A percentile compares a stretch with the other conserved stretches of the same genome.
Conservation (phyloP, 2,113 vertebrate genomes). For the Zootoca vivipara region DNA sequence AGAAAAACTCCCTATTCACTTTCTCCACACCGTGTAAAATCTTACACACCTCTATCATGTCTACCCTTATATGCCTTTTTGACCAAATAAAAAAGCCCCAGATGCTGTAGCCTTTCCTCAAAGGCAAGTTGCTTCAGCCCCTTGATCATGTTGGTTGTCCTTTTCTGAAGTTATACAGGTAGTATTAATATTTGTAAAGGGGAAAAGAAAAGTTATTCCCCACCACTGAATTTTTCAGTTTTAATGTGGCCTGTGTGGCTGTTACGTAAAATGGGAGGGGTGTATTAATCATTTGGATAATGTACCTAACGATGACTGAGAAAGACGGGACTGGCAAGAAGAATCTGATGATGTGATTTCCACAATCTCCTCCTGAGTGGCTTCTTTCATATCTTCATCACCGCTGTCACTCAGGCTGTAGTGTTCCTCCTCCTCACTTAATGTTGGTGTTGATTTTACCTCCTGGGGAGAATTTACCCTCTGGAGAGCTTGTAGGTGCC, state of each 20-base stretch:
- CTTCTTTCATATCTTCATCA: constrained; percentile 55
- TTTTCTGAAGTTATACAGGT: too few relatives aligned
- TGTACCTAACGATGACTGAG: constrained; percentile 55
- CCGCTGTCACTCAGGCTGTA: constrained; percentile 47
- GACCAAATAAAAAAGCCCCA: too few relatives aligned
- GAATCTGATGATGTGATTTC: constrained; percentile 67
- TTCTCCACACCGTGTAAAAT: too few relatives aligned
- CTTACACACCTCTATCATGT: too few relatives aligned
- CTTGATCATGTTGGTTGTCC: too few relatives aligned
- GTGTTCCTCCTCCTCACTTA: constrained; percentile 62
- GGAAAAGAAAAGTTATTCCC: background rate
- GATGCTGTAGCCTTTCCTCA: too few relatives aligned
- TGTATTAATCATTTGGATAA: background rate
- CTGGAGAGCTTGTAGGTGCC: constrained; percentile 73
- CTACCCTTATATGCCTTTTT: too few relatives aligned
- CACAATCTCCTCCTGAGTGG: constrained; percentile 5
- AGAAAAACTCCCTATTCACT: too few relatives aligned
- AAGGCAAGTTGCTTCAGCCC: too few relatives aligned
- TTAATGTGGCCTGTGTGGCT: background rate
- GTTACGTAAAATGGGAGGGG: background rate
- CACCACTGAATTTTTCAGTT: background rate
- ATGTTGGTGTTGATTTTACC: constrained; percentile 62
- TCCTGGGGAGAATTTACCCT: constrained; percentile 70
- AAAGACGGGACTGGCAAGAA: constrained; percentile 56
- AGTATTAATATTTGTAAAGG: background rate